Conservation (phyloP, 2,797 vertebrate species). For the Mormyrops attenuatus region DNA sequence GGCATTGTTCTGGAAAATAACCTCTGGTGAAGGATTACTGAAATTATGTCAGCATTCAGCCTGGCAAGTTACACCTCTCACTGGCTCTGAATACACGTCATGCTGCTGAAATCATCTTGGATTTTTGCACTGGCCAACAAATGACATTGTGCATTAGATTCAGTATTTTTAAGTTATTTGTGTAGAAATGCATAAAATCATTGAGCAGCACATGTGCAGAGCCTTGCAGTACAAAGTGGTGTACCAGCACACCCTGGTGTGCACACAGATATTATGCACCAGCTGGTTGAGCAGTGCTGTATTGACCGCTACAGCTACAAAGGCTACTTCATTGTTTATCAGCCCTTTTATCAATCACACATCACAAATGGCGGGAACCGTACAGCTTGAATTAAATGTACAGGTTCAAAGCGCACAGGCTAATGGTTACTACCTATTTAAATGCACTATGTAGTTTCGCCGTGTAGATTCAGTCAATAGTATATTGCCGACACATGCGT, state of each 20-base stretch:
- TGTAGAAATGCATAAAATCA: background rate
- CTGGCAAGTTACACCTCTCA: background rate
- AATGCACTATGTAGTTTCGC: background rate
- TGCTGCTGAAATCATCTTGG: background rate
- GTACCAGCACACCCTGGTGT: constrained; percentile 22
- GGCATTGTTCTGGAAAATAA: background rate
- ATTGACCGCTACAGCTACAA: background rate
- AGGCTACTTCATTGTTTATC: background rate
- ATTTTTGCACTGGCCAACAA: background rate
- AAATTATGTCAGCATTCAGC: background rate
- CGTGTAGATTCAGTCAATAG: background rate
- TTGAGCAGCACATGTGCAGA: background rate
- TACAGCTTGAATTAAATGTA: background rate
- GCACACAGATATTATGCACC: background rate
- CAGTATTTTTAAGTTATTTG: background rate
- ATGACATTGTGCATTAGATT: background rate
- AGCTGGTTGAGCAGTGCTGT: background rate
- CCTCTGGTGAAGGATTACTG: background rate
- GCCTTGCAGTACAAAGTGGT: background rate
- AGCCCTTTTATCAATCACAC: background rate
- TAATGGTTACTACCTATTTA: background rate
- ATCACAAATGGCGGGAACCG: background rate
- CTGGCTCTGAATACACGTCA: background rate
- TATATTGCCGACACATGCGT: background rate
- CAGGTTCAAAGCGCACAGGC: background rate